phyloP scores from a whole-genome alignment of 2,888 invertebrate species.

The Trichogramma evanescens region DNA sequence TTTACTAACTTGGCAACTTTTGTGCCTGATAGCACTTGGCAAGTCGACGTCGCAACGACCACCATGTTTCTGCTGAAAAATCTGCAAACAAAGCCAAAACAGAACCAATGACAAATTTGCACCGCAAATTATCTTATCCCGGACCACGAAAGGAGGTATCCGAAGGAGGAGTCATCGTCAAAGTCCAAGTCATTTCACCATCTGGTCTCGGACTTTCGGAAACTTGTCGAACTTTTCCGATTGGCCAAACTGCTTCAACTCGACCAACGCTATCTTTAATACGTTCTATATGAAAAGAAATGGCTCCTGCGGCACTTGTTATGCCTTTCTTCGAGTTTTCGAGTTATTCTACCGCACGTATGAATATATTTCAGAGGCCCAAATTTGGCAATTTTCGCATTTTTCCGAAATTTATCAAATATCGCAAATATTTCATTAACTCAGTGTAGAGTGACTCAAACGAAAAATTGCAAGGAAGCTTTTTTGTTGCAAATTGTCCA shows the following conservation, averaged over 20 bases:
- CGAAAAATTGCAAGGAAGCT: no score
- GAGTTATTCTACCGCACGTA: no score
- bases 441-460: no score
- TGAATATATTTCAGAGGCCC: no score
- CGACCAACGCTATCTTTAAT: background rate
- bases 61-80: conserved; percentile 33
- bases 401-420: no score
- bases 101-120: conserved; percentile 25
- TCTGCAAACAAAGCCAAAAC: conserved; percentile 5
- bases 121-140: conserved; percentile 38
- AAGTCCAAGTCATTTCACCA: conserved; percentile 7
- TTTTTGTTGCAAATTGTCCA: no score
- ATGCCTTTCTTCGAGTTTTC: no score
- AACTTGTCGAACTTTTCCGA: conserved; percentile 14
- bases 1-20: conserved; percentile 61
- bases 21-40: conserved; percentile 56
- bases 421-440: no score
- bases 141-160: conserved; percentile 18
- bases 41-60: conserved; percentile 34
- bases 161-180: conserved; percentile 7
- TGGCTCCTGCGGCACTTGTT: no score
- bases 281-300: background rate
- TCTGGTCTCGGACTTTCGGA: background rate
- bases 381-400: no score
- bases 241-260: background rate